Percentiles rank a stretch among this genome's conserved stretches.
These are phyloP conservation scores for Peromyscus eremicus DNA, from an alignment of 2,797 vertebrate genomes.

Conservation along the genomic window DNA sequence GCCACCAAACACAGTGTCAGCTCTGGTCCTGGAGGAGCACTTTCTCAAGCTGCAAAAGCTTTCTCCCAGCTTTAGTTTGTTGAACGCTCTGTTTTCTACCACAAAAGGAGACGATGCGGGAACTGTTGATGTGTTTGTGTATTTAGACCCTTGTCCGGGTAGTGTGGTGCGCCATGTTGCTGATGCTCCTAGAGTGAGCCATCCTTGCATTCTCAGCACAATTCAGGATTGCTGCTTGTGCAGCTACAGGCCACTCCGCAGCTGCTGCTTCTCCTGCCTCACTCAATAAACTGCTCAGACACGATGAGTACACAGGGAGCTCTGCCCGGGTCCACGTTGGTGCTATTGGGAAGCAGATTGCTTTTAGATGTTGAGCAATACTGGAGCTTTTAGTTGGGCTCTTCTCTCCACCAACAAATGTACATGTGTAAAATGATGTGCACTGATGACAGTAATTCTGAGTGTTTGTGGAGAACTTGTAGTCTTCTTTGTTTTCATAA, in stretches of 20 bases:
- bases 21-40: not conserved
- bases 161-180: fast-evolving
- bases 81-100: too few species aligned
- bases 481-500: not conserved
- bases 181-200: fast-evolving
- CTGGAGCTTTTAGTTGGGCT: not conserved
- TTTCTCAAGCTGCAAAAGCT: not conserved
- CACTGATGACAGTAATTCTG: not conserved
- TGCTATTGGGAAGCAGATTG: not conserved
- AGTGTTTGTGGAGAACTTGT: too few species aligned
- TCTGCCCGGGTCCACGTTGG: fast-evolving
- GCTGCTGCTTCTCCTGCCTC: not conserved
- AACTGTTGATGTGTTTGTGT: not conserved
- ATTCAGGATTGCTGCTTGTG: not conserved
- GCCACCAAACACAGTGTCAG: too few species aligned
- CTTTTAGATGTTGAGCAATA: not conserved
- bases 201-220: not conserved
- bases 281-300: not conserved
- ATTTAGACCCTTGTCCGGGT: too few species aligned
- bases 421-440: too few species aligned
- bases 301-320: not conserved
- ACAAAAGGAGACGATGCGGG: not conserved
- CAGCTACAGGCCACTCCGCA: fast-evolving
- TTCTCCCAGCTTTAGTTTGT: not conserved
- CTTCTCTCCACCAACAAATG: not conserved